Evolutionary conservation across 2,113 vertebrate genomes (phyloP).

Genomic region (Chloropsis hardwickii): DNA sequence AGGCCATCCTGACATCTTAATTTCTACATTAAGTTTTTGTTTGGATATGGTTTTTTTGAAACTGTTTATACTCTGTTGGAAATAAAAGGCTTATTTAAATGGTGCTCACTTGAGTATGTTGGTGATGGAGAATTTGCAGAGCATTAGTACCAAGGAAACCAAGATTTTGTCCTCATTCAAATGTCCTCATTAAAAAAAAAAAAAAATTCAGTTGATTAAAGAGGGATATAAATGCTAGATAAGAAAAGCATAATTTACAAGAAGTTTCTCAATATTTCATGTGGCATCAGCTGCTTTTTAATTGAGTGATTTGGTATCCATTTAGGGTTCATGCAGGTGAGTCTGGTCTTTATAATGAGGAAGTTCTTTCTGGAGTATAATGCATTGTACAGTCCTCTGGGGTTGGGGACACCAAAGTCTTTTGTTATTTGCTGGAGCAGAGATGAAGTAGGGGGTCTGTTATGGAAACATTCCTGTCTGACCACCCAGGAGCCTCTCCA

Average conservation of each 20-base stretch:
- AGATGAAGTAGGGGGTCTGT: neutral
- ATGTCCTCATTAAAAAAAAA: neutral
- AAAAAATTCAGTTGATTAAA: neutral
- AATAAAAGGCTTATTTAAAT: neutral
- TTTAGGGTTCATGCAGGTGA: neutral
- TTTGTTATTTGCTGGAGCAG: neutral
- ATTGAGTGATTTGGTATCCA: neutral
- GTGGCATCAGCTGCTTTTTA: neutral
- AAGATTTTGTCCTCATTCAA: neutral
- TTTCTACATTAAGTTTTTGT: neutral
- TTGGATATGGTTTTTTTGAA: neutral
- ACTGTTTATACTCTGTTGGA: neutral
- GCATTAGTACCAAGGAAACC: neutral
- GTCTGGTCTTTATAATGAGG: neutral
- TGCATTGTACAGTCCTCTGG: neutral
- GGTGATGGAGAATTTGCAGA: neutral
- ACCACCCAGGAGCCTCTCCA: neutral
- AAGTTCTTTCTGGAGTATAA: neutral
- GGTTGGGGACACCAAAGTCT: neutral
- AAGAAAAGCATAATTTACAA: neutral
- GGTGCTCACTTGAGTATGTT: neutral
- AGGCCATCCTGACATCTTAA: neutral
- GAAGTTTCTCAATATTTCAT: neutral
- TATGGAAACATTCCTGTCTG: neutral
- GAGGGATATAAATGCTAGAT: neutral